Base-by-base conservation (phyloP, 2,113 vertebrate species). In the Nycticorax nycticorax region DNA sequence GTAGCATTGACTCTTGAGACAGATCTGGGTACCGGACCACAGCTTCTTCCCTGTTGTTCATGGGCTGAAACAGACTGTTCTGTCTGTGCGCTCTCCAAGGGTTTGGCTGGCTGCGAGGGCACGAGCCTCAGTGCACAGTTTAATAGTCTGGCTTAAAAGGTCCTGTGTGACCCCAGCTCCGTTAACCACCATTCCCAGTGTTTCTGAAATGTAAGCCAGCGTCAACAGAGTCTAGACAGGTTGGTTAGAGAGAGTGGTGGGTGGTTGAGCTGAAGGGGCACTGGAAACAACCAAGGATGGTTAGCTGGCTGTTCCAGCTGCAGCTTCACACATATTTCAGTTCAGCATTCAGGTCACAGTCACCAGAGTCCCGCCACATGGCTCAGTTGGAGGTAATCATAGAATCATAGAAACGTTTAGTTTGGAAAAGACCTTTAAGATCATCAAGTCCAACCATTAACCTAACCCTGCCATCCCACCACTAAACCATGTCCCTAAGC, bases 21-120 rank as follows among this genome's bases (percentile, higher is more conserved):
- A 3, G 28, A 71, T 48, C 33, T 55, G 27, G 26, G 4, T 60
- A 64, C 7, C 0, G 0, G 33, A 68, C 8, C 26, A 20, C 7
- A 9, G 12, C 33, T 68, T 89, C 26, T 47, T 3, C 43, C 57
- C 17, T 18, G 6, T 27, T 78, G 15, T 50, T 75, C 47, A 8
- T 55, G 32, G 22, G 16, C n/a, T 67, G 59, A 18, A 82, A 32
- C 37, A 69, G 35, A 27, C 20, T 2, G 0, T 23, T 79, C 45
- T 52, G 23, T 48, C 23, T 2, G 1, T 0, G 1, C 32, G 4
- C 55, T 72, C 6, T 0, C 28, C 22, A 5, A 41, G 32, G 19
- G 7, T 41, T 33, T 60, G 62, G 33, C 41, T 88, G 32, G n/a
- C 21, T 72, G 30, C 3, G 24, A 82, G 50, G 57, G 26, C 39